A percentile compares a stretch with the other conserved stretches of the same genome.
Evolutionary conservation across 2,113 vertebrate genomes (phyloP).

Genomic region (Sylvietta virens): DNA sequence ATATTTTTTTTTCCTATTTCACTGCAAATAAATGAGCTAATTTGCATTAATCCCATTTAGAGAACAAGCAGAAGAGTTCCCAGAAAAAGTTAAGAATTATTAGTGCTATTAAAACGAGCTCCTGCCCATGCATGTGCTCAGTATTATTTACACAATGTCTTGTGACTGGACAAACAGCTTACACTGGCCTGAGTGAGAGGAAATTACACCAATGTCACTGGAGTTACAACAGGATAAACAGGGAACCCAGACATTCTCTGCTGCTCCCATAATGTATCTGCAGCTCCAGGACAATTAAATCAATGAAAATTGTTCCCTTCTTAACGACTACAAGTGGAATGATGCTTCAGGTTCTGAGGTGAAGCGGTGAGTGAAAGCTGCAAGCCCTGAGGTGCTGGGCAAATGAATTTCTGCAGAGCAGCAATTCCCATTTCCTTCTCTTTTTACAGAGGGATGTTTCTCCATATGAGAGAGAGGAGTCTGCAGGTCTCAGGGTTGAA

Average conservation of each 20-base stretch:
- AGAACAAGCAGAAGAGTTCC: slow-evolving; percentile 15
- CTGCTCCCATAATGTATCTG: background rate
- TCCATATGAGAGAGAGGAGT: rapidly evolving
- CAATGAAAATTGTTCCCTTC: background rate
- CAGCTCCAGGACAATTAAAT: background rate
- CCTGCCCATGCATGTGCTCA: background rate
- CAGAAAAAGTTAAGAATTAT: slow-evolving; percentile 32
- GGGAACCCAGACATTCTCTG: background rate
- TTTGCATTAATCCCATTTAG: slow-evolving; percentile 49
- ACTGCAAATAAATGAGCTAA: slow-evolving; percentile 57
- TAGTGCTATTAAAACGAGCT: slow-evolving; percentile 13
- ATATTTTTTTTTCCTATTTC: background rate
- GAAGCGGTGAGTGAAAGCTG: background rate
- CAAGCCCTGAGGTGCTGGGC: background rate
- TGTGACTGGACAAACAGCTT: background rate
- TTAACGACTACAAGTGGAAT: background rate
- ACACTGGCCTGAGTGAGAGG: background rate
- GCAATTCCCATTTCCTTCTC: background rate
- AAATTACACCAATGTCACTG: background rate
- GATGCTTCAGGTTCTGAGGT: background rate
- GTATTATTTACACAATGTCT: background rate
- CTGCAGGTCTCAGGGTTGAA: background rate
- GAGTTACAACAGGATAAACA: background rate
- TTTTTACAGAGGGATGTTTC: background rate
- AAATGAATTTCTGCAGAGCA: background rate